Percentiles rank a stretch among this genome's conserved stretches.
These are phyloP conservation scores for Prionailurus viverrinus DNA, from an alignment of 2,113 vertebrate species.

Conservation along the genomic window DNA sequence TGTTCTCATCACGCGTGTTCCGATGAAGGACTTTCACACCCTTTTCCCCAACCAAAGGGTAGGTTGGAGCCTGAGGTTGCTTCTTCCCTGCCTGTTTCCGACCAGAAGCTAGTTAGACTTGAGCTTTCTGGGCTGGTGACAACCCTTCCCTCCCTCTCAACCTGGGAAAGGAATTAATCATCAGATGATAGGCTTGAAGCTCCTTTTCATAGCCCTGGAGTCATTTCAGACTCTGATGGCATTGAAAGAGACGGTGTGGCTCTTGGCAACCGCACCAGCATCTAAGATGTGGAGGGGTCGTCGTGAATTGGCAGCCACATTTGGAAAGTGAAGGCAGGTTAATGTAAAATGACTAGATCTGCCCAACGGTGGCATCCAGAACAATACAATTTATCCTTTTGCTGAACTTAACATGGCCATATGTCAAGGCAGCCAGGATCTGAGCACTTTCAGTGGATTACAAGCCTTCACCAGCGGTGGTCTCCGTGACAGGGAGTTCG, in stretches of 20 bases:
- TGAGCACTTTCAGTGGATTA: accelerated
- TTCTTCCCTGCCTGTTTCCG: accelerated
- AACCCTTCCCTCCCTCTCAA: background rate
- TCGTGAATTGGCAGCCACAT: background rate
- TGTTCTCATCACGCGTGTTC: constrained; percentile 87
- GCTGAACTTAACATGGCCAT: background rate
- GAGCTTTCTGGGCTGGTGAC: too few species aligned
- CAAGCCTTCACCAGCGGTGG: accelerated
- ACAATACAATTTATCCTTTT: background rate
- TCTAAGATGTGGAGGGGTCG: background rate
- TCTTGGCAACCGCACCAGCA: background rate
- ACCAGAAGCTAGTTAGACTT: background rate
- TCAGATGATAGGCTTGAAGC: background rate
- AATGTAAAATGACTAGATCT: background rate
- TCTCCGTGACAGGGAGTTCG: accelerated
- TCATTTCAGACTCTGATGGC: background rate
- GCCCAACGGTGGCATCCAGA: background rate
- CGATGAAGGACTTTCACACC: constrained; percentile 91
- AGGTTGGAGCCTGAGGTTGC: accelerated
- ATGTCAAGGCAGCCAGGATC: background rate
- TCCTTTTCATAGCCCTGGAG: background rate
- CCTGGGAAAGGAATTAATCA: too few species aligned
- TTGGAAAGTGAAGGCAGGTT: background rate
- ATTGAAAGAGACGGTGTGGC: background rate
- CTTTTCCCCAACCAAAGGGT: constrained; percentile 89